phyloP scores from a whole-genome alignment of 2,888 invertebrate genomes.

The Caenorhabditis doughertyi region DNA sequence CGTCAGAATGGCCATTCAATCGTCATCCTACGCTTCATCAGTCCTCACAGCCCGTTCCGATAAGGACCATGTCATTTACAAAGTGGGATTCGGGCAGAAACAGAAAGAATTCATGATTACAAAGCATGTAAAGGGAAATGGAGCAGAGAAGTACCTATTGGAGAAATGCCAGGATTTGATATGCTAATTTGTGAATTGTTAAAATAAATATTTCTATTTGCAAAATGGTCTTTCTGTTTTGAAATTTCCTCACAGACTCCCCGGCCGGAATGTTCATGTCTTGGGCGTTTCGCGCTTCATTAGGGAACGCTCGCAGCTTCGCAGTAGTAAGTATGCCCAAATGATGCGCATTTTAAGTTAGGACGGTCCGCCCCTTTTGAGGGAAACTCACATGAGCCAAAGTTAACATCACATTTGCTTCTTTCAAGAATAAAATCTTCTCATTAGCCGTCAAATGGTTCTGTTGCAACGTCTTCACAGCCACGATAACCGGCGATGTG shows the following conservation, averaged over 20 bases:
- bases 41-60: neutral
- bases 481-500: constrained; percentile 58
- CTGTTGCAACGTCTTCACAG: constrained; percentile 85
- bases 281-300: too few species aligned
- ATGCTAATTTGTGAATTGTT: too few species aligned
- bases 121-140: neutral
- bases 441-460: constrained; percentile 95
- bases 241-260: neutral
- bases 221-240: too few species aligned
- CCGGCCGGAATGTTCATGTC: too few species aligned
- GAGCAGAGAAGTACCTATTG: too few species aligned
- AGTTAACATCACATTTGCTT: constrained; percentile 95
- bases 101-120: neutral
- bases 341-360: too few species aligned
- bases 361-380: too few species aligned
- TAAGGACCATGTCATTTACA: neutral
- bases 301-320: too few species aligned
- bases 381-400: constrained; percentile 42
- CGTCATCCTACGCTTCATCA: neutral
- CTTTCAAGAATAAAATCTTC: constrained; percentile 96
- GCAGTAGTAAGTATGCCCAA: too few species aligned
- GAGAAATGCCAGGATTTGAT: too few species aligned
- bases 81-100: neutral
- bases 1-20: too few species aligned
- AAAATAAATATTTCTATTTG: too few species aligned